Conservation (phyloP, 2,797 vertebrate species). For the Scarus forsteni region DNA sequence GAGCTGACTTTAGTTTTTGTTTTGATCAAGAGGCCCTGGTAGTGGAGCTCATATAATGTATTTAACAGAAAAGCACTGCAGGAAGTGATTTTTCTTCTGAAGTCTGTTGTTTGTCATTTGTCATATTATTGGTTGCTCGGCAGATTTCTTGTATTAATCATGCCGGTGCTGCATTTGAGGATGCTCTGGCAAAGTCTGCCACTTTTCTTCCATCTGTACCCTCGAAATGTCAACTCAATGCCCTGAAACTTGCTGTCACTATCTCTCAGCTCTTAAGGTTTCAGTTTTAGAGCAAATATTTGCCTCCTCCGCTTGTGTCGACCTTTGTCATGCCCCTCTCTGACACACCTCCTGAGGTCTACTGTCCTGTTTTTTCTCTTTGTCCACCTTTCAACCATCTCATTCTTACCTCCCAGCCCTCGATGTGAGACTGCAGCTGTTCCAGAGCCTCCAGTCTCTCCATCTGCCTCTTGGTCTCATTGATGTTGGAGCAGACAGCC, state of each 20-base stretch:
- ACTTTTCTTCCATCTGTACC: not conserved
- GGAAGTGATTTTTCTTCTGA: constrained; percentile 23
- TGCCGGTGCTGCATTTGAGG: constrained; percentile 6
- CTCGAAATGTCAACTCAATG: constrained; percentile 18
- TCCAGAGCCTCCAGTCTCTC: constrained; percentile 98
- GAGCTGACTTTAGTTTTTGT: too few relatives aligned
- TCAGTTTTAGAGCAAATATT: not conserved
- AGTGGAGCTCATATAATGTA: too few relatives aligned
- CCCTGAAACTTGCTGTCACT: not conserved
- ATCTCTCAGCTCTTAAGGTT: constrained; percentile 74
- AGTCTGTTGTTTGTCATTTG: constrained; percentile 2
- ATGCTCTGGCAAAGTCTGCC: not conserved
- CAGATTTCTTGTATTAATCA: not conserved
- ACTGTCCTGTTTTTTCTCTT: not conserved
- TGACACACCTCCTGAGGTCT: constrained; percentile 2
- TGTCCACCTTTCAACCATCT: not conserved
- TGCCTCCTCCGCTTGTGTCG: not conserved
- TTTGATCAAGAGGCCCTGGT: too few relatives aligned
- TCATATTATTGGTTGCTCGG: not conserved
- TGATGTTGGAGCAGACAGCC: constrained; percentile 97
- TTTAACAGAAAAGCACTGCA: not conserved
- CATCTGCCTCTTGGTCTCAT: constrained; percentile 99
- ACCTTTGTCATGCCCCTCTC: not conserved
- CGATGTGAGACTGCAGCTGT: constrained; percentile 97
- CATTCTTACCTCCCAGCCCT: constrained; percentile 96